Conservation (phyloP, 2,888 invertebrate species). For the Craniophora ligustri region DNA sequence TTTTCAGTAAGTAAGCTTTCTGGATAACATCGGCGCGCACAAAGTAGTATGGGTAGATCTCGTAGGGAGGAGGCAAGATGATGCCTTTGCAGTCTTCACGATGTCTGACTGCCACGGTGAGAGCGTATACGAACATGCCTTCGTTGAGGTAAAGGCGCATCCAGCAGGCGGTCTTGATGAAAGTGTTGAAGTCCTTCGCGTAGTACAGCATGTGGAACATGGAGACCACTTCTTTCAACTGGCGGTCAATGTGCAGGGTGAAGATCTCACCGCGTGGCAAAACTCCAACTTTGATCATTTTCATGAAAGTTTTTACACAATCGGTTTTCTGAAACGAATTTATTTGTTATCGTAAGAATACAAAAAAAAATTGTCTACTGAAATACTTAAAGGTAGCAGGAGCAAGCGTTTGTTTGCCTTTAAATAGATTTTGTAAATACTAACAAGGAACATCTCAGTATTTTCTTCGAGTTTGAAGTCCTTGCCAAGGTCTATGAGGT, state of each 20-base stretch:
- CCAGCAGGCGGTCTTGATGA: constrained; percentile 85
- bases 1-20: constrained; percentile 85
- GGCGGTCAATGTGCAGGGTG: constrained; percentile 82
- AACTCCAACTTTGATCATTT: constrained; percentile 84
- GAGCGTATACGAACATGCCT: constrained; percentile 88
- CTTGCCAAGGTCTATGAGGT: constrained; percentile 77
- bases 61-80: constrained; percentile 88
- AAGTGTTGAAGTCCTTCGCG: constrained; percentile 85
- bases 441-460: constrained; percentile 55
- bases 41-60: constrained; percentile 90
- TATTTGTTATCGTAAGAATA: neutral
- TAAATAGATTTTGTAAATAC: too few species aligned
- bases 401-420: too few species aligned
- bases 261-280: constrained; percentile 88
- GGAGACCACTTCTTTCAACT: constrained; percentile 83
- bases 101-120: constrained; percentile 86
- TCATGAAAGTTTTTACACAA: constrained; percentile 88
- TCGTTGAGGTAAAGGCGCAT: constrained; percentile 87
- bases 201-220: constrained; percentile 87
- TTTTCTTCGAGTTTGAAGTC: constrained; percentile 81
- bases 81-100: constrained; percentile 85
- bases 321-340: constrained; percentile 83
- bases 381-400: too few species aligned
- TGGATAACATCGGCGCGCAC: constrained; percentile 91
- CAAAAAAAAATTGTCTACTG: too few species aligned